Evolutionary conservation across 2,888 invertebrate genomes (phyloP).

Genomic region (Ceraclea dissimilis): DNA sequence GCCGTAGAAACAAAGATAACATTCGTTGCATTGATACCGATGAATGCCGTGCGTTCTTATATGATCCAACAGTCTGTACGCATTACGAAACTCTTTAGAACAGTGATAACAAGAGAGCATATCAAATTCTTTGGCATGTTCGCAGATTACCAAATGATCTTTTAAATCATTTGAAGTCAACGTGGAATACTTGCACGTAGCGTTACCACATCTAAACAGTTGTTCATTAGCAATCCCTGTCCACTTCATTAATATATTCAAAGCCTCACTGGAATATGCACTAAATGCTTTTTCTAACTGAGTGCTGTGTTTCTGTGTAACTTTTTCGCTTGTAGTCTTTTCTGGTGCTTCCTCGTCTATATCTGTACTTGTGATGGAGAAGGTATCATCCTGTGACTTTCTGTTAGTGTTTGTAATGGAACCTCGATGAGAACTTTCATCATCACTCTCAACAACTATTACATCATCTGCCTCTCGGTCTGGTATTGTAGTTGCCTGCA

Average conservation of each 20-base stretch:
- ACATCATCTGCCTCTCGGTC: not conserved
- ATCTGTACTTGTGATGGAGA: not conserved
- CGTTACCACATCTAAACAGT: conserved; percentile 46
- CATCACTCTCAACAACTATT: conserved; percentile 37
- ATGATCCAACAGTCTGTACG: conserved; percentile 47
- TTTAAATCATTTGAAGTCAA: conserved; percentile 34
- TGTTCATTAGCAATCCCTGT: conserved; percentile 37
- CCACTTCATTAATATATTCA: conserved; percentile 2
- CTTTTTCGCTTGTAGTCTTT: not conserved
- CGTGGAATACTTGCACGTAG: conserved; percentile 36
- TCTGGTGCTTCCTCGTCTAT: not conserved
- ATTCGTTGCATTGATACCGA: conserved; percentile 53
- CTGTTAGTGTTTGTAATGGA: not conserved
- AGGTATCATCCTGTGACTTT: not conserved
- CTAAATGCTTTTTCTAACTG: not conserved
- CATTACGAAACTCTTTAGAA: conserved; percentile 37
- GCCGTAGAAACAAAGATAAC: conserved; percentile 31
- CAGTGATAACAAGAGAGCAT: conserved; percentile 47
- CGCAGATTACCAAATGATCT: conserved; percentile 37
- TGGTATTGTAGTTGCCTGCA: too few relatives aligned
- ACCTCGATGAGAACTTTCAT: conserved; percentile 30
- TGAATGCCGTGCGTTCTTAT: conserved; percentile 51
- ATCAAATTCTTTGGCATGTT: conserved; percentile 26
- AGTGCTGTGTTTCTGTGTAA: not conserved
- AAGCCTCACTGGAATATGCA: not conserved